phyloP scores from a whole-genome alignment of 2,113 vertebrate species.

The Pelecanus crispus region DNA sequence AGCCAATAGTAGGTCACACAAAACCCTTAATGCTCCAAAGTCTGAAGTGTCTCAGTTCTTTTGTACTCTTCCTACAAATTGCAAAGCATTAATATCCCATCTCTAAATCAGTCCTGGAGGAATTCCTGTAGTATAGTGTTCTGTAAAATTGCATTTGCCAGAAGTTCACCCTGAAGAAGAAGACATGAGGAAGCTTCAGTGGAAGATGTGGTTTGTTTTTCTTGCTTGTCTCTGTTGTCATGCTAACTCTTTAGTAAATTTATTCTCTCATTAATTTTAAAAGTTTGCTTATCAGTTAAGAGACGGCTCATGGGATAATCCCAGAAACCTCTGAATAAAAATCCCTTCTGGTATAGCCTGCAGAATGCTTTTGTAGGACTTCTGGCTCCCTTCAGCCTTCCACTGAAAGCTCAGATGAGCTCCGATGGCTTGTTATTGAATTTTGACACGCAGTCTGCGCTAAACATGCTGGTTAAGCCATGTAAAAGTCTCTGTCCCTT shows the following conservation, averaged over 20 bases:
- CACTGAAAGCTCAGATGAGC: neutral
- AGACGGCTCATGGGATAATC: neutral
- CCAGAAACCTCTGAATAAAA: neutral
- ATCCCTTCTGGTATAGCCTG: neutral
- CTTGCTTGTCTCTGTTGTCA: neutral
- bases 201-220: neutral
- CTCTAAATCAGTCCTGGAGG: neutral
- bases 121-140: neutral
- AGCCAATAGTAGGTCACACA: neutral
- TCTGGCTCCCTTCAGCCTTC: neutral
- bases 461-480: neutral
- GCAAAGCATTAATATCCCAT: neutral
- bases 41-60: neutral
- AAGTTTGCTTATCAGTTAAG: neutral
- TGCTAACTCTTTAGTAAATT: neutral
- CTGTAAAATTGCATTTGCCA: neutral
- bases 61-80: neutral
- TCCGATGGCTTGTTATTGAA: neutral
- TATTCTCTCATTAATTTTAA: neutral
- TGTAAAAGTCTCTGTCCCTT: neutral
- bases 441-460: neutral
- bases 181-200: neutral
- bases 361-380: neutral
- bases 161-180: neutral
- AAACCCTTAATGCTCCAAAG: neutral